A percentile compares a stretch with the other conserved stretches of the same genome.
Evolutionary conservation across 2,113 vertebrate species (phyloP).

Genomic region (Sphaerodactylus townsendi): DNA sequence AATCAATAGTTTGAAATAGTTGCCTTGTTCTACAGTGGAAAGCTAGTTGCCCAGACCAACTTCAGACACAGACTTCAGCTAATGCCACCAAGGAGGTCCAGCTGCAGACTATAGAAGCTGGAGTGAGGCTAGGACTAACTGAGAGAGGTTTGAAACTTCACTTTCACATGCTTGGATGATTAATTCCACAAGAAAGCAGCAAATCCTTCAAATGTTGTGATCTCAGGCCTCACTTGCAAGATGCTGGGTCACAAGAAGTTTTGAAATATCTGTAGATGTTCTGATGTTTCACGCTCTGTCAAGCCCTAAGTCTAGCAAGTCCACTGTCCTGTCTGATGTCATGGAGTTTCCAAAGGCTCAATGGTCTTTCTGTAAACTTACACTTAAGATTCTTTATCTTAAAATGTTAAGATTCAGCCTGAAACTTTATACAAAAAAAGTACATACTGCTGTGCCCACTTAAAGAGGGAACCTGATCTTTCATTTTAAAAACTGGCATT

Average conservation of each 20-base stretch:
- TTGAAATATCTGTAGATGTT: background rate
- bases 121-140: background rate
- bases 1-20: accelerated
- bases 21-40: background rate
- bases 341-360: background rate
- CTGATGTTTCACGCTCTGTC: background rate
- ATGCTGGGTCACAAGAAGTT: background rate
- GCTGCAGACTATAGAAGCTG: background rate
- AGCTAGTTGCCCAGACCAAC: background rate
- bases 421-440: background rate
- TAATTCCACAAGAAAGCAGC: background rate
- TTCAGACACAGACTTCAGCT: background rate
- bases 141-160: background rate
- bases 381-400: background rate
- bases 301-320: background rate
- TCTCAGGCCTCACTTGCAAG: background rate
- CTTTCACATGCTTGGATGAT: background rate
- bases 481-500: background rate
- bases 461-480: background rate
- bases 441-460: background rate
- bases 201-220: background rate
- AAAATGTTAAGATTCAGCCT: background rate
- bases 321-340: background rate
- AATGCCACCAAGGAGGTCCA: background rate
- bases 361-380: background rate